A percentile compares a stretch with the other conserved stretches of the same genome.
Conservation (phyloP, 2,113 vertebrate species). For the Zosterops lateralis region DNA sequence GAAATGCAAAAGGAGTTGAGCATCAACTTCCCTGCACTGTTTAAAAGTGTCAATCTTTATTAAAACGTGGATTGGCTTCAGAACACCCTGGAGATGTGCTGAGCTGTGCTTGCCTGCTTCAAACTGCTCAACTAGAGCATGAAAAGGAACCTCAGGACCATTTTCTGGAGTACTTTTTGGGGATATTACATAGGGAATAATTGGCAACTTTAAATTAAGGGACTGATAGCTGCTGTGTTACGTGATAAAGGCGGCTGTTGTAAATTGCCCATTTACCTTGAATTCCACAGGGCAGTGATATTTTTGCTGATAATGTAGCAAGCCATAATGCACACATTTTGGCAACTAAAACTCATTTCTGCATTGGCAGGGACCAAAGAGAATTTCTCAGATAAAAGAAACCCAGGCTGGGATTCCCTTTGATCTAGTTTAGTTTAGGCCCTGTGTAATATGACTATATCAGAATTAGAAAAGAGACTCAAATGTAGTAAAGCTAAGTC, state of each 20-base stretch:
- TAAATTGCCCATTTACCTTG: not conserved
- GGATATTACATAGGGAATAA: not conserved
- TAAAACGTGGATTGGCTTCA: not conserved
- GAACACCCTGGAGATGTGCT: conserved; percentile 33
- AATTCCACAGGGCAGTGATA: not conserved
- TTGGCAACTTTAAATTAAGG: conserved; percentile 19
- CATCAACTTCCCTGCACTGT: not conserved
- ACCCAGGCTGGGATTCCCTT: not conserved
- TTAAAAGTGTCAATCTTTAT: conserved; percentile 34
- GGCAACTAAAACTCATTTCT: not conserved
- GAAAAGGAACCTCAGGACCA: not conserved
- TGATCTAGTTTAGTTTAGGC: not conserved
- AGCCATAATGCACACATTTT: not conserved
- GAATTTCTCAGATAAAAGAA: not conserved
- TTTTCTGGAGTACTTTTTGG: conserved; percentile 16
- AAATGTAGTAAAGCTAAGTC: not conserved
- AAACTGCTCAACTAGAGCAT: not conserved
- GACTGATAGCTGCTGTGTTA: not conserved
- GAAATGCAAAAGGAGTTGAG: conserved; percentile 11
- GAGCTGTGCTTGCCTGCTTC: conserved; percentile 6
- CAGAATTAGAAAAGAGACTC: not conserved
- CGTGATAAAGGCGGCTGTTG: not conserved
- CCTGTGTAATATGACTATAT: not conserved
- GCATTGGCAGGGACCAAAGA: not conserved
- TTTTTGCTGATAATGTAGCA: not conserved